Evolutionary conservation across 2,797 vertebrate genomes (phyloP), one percentile per base, ranked within the genome.

Genomic region (Huso huso): DNA sequence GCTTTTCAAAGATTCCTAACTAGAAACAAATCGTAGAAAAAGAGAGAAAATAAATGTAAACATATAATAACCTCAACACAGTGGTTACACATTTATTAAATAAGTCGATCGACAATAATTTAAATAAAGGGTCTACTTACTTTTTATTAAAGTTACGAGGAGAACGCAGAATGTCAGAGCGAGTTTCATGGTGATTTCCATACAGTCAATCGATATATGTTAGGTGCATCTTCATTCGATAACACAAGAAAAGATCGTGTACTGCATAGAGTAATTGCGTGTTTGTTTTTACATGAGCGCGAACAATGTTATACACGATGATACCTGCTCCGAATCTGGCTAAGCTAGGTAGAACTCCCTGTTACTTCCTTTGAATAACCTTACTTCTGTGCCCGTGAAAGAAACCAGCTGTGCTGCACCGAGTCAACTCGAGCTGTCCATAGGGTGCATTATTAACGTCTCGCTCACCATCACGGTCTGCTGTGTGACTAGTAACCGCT

Each of bases 131-230:
- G 1, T 61, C 66, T 49, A 89, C 88, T 90, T 80, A 91, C 89
- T 82, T 63, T 79, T 75, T 61, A 86, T 51, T 63, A 88, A 69
- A 65, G 68, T 75, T 62, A 84, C 64, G 48, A 86, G 63, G 82
- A 68, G 88, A 50, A 79, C 78, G 75, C 87, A 69, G 71, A 83
- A 63, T 72, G 75, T 62, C 10, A 87, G 74, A 74, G 69, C 72
- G 68, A 77, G 77, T 72, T 70, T 84, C 90, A 91, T 89, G 82
- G 53, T 73, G 74, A 64, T 69, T 74, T 81, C 66, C 78, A 81
- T 81, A 73, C 71, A 76, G 61, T 83, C 77, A 64, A 63, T 68
- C 49, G 66, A 65, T 70, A 69, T 69, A 50, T 55, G 67, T 71
- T 4, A 68, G 65, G 57, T 65, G 52, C 70, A 78, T 75, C 70